Evolutionary conservation across 2,113 vertebrate species (phyloP).

Genomic region (Rhabdomys dilectus): DNA sequence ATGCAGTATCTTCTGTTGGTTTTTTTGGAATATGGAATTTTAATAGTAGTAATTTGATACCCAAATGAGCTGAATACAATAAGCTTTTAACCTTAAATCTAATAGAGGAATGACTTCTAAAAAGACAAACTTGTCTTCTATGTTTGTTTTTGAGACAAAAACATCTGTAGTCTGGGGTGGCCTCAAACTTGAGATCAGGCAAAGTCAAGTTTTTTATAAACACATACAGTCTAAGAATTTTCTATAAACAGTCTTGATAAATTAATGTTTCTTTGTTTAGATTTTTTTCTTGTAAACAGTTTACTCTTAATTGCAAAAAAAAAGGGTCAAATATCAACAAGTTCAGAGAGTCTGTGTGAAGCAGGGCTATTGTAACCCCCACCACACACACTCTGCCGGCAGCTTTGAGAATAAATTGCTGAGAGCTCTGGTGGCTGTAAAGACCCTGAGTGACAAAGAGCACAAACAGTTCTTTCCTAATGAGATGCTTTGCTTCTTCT

Average conservation of each 20-base stretch:
- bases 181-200: background rate
- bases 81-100: slow-evolving; percentile 23
- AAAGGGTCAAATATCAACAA: slow-evolving; percentile 2
- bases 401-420: background rate
- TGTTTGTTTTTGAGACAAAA: background rate
- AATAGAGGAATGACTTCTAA: slow-evolving; percentile 39
- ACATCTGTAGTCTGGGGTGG: background rate
- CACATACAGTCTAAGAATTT: slow-evolving; percentile 25
- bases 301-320: slow-evolving; percentile 17
- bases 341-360: background rate
- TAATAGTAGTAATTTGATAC: background rate
- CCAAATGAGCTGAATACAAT: background rate
- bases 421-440: background rate
- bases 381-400: no score
- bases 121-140: background rate
- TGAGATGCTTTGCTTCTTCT: background rate
- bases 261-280: slow-evolving; percentile 49
- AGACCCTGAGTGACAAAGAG: background rate
- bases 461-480: background rate
- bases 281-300: slow-evolving; percentile 43
- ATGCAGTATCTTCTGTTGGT: background rate
- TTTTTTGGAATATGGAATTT: background rate
- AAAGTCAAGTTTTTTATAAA: slow-evolving; percentile 21
- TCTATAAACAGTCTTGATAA: background rate
- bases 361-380: slow-evolving; percentile 18